phyloP scores from a whole-genome alignment of 2,888 invertebrate genomes.

The Cryptus armator region DNA sequence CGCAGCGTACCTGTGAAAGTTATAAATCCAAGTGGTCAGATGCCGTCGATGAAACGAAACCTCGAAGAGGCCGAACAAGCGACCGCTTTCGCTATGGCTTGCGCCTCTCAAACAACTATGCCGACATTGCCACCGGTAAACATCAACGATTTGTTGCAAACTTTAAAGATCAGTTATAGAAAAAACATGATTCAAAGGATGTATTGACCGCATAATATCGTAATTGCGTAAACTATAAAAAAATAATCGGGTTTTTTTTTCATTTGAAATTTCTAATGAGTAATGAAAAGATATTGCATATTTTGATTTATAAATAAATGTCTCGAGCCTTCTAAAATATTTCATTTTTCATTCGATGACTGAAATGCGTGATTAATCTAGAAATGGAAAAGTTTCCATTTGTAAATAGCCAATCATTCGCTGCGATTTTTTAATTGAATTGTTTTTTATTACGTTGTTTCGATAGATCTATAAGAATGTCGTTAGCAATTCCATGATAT shows the following conservation, averaged over 20 bases:
- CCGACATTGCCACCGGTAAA: conserved; percentile 84
- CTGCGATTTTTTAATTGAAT: not conserved
- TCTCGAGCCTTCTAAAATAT: too few species aligned
- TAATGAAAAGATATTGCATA: not conserved
- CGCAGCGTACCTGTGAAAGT: conserved; percentile 76
- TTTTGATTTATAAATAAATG: too few species aligned
- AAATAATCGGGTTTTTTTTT: not conserved
- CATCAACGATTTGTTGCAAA: conserved; percentile 85
- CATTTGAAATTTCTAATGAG: not conserved
- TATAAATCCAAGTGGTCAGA: conserved; percentile 82
- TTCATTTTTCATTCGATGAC: too few species aligned
- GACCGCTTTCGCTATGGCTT: conserved; percentile 91
- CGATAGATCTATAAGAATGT: conserved; percentile 87
- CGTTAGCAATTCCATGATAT: conserved; percentile 92
- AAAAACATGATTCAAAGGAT: conserved; percentile 6
- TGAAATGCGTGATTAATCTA: too few species aligned
- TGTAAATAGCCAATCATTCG: not conserved
- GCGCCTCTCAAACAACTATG: conserved; percentile 83
- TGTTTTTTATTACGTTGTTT: conserved; percentile 59
- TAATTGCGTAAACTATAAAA: not conserved
- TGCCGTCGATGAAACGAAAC: conserved; percentile 90
- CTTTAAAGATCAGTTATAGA: conserved; percentile 84
- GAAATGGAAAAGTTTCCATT: not conserved
- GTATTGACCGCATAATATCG: not conserved
- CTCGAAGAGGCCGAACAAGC: conserved; percentile 92